These are phyloP conservation scores for Kuschelorhynchus macadamiae DNA, from an alignment of 2,888 invertebrate genomes.

Conservation along the genomic window DNA sequence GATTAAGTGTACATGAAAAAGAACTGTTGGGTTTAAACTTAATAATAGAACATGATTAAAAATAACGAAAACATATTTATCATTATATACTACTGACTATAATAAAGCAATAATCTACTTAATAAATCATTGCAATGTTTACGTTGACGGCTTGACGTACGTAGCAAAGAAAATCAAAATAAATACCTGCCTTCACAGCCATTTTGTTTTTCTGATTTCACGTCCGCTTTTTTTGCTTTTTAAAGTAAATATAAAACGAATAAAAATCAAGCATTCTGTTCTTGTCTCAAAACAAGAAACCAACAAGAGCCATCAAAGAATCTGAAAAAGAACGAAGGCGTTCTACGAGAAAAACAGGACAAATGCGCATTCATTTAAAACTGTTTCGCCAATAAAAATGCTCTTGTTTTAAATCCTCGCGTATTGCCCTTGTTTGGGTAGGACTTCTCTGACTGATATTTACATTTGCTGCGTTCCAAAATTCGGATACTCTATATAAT, in stretches of 20 bases:
- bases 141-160: constrained; percentile 13
- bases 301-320: constrained; percentile 30
- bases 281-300: constrained; percentile 33
- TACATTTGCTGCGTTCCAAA: constrained; percentile 27
- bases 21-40: no score
- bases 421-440: constrained; percentile 38
- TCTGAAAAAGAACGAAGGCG: constrained; percentile 37
- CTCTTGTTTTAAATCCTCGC: constrained; percentile 53
- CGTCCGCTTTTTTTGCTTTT: constrained; percentile 30
- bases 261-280: constrained; percentile 25
- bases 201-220: constrained; percentile 40
- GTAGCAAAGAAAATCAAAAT: constrained; percentile 19
- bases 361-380: constrained; percentile 51
- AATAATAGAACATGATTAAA: not conserved
- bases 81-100: constrained; percentile 2
- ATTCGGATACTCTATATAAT: no score
- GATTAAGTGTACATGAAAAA: no score
- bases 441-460: not conserved
- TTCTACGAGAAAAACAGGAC: constrained; percentile 44
- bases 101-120: constrained; percentile 37
- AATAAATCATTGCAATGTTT: constrained; percentile 33
- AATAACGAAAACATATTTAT: not conserved
- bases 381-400: constrained; percentile 54
- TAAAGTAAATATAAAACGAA: constrained; percentile 34
- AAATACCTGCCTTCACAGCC: constrained; percentile 32